Conservation (phyloP, 1,140 invertebrate species). For the Trypoxylus dichotomus region DNA sequence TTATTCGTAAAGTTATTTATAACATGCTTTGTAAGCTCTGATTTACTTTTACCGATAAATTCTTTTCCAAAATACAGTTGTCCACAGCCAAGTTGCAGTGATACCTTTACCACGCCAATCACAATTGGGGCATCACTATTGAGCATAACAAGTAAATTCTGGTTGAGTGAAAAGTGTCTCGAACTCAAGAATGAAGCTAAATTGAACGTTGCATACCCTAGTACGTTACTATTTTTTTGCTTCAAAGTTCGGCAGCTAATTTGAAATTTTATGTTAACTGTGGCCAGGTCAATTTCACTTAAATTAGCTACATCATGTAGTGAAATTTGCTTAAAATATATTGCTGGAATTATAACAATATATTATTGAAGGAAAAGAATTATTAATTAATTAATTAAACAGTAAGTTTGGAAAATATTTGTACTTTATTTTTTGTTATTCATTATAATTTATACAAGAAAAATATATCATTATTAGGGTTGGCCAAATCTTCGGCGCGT, state of each 20-base stretch:
- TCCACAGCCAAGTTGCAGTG: slow-evolving; percentile 56
- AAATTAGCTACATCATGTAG: slow-evolving; percentile 45
- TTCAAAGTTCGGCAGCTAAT: slow-evolving; percentile 43
- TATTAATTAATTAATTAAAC: no score
- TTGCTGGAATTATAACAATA: slow-evolving; percentile 33
- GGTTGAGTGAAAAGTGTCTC: slow-evolving; percentile 40
- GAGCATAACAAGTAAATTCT: slow-evolving; percentile 41
- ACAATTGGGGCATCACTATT: slow-evolving; percentile 43
- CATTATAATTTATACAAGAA: no score
- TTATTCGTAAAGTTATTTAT: slow-evolving; percentile 27
- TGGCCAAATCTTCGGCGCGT: no score
- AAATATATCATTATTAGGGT: no score
- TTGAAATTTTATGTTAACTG: slow-evolving; percentile 43
- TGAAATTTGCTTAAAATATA: slow-evolving; percentile 46
- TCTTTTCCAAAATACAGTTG: slow-evolving; percentile 57
- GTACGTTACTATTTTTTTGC: slow-evolving; percentile 41
- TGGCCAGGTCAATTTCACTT: slow-evolving; percentile 39
- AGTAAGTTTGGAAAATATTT: no score
- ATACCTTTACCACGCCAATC: slow-evolving; percentile 51
- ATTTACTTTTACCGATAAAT: slow-evolving; percentile 53
- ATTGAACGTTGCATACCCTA: slow-evolving; percentile 47
- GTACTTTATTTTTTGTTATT: no score
- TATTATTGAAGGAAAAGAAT: background rate
- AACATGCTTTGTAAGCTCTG: background rate
- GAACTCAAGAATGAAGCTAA: slow-evolving; percentile 40